Base-by-base conservation (phyloP, 2,888 invertebrate species). In the Drosophila differens region DNA sequence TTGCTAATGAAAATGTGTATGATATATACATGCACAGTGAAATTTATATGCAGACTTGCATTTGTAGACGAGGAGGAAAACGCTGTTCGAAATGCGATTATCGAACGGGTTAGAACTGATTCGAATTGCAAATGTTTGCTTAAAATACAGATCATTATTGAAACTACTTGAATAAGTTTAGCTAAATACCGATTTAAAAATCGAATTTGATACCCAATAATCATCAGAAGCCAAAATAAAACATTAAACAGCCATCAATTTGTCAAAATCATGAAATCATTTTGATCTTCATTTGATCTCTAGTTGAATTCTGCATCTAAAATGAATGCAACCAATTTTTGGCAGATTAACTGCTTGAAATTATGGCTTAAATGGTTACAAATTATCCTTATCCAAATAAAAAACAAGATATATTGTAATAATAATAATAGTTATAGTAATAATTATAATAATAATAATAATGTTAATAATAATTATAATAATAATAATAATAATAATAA, bases 1-100 rank as follows among this genome's bases (percentile, higher is more conserved):
- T 51, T 51, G 44, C 59, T 62, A 63, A 62, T 53, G 16, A 55
- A 70, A 47, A 62, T 59, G 52, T 60, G n/a, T 39, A 68, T 32
- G 25, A 32, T 51, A 51, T 22, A 33, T 22, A 10, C 9, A 54
- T 22, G 41, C 41, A n/a, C 41, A n/a, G n/a, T 54, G 12, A 9
- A 16, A 54, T 28, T 28, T 37, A 19, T 37, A 19, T 16, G 35
- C 25, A 54, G 25, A 44, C 12, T 44, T 44, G 14, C n/a, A 54
- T 22, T 25, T 19, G 28, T 35, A 35, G 7, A 37, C 12, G 4
- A 14, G 5, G 7, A 28, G 28, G 28, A 25, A 37, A 28, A 6
- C 7, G 19, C 51, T 49, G 19, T 37, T 37, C 16, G 6, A 37
- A 37, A 37, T 37, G 37, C 37, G 41, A 12, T 22, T 41, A 4